Evolutionary conservation across 2,113 vertebrate species (phyloP).

Genomic region (Notiomystis cincta): DNA sequence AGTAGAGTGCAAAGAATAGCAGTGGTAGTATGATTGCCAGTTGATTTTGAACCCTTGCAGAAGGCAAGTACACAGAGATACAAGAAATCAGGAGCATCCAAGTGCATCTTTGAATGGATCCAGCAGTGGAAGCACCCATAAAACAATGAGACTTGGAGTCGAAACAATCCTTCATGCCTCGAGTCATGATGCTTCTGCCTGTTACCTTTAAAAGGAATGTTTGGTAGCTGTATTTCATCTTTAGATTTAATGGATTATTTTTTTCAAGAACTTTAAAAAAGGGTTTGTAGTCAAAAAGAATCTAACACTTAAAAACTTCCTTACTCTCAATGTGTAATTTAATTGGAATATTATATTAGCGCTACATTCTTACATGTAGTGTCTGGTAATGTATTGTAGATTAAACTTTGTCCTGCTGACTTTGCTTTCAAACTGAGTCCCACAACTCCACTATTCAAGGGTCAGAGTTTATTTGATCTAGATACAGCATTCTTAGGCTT

Average conservation of each 20-base stretch:
- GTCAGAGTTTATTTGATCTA: constrained; percentile 68
- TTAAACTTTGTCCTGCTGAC: constrained; percentile 66
- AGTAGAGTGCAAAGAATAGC: not conserved
- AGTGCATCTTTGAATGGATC: not conserved
- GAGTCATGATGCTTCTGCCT: not conserved
- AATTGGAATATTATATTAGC: not conserved
- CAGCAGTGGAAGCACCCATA: not conserved
- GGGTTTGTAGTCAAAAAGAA: not conserved
- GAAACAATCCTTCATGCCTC: not conserved
- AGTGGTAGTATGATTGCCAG: not conserved
- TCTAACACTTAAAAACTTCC: not conserved
- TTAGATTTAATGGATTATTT: not conserved
- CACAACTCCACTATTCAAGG: not conserved
- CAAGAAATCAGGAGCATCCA: not conserved
- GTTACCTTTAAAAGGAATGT: not conserved
- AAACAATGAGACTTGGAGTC: rapidly evolving
- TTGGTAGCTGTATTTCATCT: not conserved
- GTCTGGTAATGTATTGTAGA: not conserved
- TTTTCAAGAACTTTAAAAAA: not conserved
- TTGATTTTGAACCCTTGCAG: not conserved
- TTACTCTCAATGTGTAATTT: not conserved
- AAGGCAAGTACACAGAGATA: not conserved
- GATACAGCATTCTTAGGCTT: constrained; percentile 52
- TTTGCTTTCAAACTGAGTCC: constrained; percentile 19
- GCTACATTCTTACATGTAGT: not conserved